These are phyloP conservation scores for Picus viridis DNA, from an alignment of 2,797 vertebrate genomes.

Conservation along the genomic window DNA sequence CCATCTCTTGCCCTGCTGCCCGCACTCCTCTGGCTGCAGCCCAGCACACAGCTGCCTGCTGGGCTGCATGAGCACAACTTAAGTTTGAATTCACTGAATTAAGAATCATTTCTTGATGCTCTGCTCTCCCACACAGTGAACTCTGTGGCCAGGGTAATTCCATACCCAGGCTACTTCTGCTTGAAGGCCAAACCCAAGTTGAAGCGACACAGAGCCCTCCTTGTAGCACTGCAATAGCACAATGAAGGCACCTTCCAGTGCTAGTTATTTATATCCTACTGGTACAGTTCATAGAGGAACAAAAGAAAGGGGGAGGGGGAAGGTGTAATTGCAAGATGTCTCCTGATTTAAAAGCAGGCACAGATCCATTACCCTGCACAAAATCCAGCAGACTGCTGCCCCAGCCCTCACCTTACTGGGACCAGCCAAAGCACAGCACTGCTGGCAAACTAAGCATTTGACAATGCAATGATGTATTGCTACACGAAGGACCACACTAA, in stretches of 20 bases:
- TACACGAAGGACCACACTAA: not conserved
- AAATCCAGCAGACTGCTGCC: not conserved
- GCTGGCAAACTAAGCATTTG: not conserved
- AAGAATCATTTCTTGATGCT: not conserved
- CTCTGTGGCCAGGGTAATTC: not conserved
- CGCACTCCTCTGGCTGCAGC: no score
- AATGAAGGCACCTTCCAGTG: not conserved
- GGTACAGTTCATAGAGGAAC: not conserved
- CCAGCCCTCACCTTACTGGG: accelerated
- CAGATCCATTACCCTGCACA: accelerated
- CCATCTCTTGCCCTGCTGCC: no score
- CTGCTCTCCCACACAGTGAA: not conserved
- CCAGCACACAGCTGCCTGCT: no score
- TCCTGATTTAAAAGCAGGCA: not conserved
- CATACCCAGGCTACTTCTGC: accelerated
- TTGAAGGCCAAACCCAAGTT: not conserved
- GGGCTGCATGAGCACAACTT: not conserved
- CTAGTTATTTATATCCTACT: not conserved
- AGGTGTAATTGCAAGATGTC: not conserved
- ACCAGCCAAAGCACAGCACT: not conserved
- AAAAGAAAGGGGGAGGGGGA: not conserved
- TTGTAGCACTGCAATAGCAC: accelerated
- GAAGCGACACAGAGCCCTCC: not conserved
- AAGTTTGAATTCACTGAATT: not conserved
- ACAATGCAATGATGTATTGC: not conserved